A percentile compares a stretch with the other conserved stretches of the same genome.
Conservation (phyloP, 2,113 vertebrate species). For the Tychaedon coryphoeus region DNA sequence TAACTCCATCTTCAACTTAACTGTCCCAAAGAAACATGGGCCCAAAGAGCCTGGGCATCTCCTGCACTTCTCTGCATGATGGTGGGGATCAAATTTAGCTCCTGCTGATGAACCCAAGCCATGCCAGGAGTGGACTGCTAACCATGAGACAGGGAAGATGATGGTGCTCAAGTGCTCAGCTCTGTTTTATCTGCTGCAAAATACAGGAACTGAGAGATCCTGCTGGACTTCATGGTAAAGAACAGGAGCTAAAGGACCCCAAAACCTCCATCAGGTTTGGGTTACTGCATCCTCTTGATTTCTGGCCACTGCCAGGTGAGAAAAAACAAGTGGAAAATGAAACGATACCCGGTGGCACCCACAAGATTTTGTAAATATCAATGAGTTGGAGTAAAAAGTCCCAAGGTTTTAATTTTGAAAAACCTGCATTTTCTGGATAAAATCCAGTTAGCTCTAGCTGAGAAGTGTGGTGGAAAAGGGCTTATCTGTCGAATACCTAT, state of each 20-base stretch:
- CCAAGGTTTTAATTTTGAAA: background rate
- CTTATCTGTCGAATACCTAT: background rate
- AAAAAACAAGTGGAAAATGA: background rate
- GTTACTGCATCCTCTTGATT: background rate
- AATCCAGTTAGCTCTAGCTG: background rate
- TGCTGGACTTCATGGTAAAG: background rate
- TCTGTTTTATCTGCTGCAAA: background rate
- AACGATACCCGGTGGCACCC: background rate
- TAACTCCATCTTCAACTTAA: background rate
- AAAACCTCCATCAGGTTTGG: background rate
- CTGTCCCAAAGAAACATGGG: accelerated
- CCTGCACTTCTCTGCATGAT: background rate
- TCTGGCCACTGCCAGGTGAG: background rate
- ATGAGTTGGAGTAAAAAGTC: background rate
- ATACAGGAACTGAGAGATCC: background rate
- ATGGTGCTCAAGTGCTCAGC: background rate
- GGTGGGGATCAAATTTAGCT: background rate
- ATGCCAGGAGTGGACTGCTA: background rate
- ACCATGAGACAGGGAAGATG: background rate
- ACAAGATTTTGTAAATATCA: background rate
- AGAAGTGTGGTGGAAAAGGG: background rate
- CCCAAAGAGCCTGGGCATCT: background rate
- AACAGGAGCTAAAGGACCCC: background rate
- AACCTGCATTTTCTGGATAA: background rate
- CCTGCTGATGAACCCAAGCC: background rate